Evolutionary conservation across 2,113 vertebrate genomes (phyloP).

Genomic region (Seriola rivoliana): DNA sequence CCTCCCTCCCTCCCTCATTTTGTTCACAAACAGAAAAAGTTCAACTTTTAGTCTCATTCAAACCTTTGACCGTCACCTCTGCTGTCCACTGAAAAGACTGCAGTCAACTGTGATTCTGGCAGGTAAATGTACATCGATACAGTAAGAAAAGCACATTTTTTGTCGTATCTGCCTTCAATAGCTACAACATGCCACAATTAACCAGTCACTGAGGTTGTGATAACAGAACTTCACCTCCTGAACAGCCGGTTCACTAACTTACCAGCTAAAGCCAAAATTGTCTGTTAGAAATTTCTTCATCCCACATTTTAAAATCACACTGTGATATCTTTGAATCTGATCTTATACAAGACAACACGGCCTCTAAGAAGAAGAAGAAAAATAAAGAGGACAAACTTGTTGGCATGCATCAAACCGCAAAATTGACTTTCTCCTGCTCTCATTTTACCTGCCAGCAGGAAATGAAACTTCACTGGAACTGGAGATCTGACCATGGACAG

Average conservation of each 20-base stretch:
- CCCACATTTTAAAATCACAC: conserved; percentile 32
- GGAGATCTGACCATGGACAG: neutral
- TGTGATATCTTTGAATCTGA: neutral
- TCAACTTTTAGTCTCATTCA: conserved; percentile 18
- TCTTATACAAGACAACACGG: neutral
- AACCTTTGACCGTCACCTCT: neutral
- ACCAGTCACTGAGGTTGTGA: conserved; percentile 28
- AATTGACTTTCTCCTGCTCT: conserved; percentile 6
- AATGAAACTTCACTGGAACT: conserved; percentile 28
- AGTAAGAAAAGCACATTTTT: conserved; percentile 14
- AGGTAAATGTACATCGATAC: conserved; percentile 1
- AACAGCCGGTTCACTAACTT: neutral
- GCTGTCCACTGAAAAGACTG: neutral
- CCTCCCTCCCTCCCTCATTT: conserved; percentile 8
- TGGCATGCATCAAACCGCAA: neutral
- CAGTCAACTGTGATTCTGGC: conserved; percentile 31
- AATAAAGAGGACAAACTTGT: neutral
- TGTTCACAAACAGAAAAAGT: conserved; percentile 32
- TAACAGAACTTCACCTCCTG: conserved; percentile 14
- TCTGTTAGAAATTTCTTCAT: neutral
- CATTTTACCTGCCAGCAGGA: conserved; percentile 74
- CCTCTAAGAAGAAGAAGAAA: conserved; percentile 2
- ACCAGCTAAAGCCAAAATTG: neutral
- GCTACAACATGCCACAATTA: neutral
- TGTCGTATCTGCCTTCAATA: neutral